A percentile compares a stretch with the other conserved stretches of the same genome.
These are phyloP conservation scores for Muricea muricata DNA, from an alignment of 92 coral and sea anemone genomes.

Conservation along the genomic window DNA sequence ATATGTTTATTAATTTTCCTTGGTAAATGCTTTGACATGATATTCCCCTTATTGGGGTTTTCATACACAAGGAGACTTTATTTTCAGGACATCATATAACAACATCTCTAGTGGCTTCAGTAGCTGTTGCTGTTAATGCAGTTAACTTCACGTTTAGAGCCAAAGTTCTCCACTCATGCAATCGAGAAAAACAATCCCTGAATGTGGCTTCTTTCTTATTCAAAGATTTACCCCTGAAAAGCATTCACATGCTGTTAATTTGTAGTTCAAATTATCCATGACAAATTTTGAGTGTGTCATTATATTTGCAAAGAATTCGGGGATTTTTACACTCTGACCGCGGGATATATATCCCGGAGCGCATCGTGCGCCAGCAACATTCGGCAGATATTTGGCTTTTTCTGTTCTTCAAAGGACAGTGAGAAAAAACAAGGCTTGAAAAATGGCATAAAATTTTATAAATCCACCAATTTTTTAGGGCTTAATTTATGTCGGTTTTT, in stretches of 20 bases:
- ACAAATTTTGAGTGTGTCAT: no score
- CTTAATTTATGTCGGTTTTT: no score
- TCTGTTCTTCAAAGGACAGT: no score
- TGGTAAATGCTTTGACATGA: constrained; percentile 30
- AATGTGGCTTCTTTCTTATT: constrained; percentile 57
- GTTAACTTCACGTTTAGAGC: constrained; percentile 50
- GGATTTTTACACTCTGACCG: no score
- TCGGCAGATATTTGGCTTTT: no score
- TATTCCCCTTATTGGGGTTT: constrained; percentile 63
- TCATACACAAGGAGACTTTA: constrained; percentile 60
- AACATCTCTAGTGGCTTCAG: constrained; percentile 58
- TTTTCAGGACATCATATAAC: constrained; percentile 49
- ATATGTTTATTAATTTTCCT: background rate
- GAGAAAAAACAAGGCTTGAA: no score
- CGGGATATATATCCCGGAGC: no score
- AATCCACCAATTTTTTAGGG: no score
- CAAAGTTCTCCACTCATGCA: constrained; percentile 65
- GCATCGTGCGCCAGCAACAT: no score
- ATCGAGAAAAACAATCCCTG: constrained; percentile 58
- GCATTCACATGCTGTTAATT: constrained; percentile 7
- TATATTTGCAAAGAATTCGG: no score
- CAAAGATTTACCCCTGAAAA: constrained; percentile 66
- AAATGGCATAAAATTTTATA: no score
- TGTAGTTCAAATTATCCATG: no score
- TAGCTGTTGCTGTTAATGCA: constrained; percentile 75